Conservation (phyloP, 2,113 vertebrate species). For the Spheniscus mendiculus region DNA sequence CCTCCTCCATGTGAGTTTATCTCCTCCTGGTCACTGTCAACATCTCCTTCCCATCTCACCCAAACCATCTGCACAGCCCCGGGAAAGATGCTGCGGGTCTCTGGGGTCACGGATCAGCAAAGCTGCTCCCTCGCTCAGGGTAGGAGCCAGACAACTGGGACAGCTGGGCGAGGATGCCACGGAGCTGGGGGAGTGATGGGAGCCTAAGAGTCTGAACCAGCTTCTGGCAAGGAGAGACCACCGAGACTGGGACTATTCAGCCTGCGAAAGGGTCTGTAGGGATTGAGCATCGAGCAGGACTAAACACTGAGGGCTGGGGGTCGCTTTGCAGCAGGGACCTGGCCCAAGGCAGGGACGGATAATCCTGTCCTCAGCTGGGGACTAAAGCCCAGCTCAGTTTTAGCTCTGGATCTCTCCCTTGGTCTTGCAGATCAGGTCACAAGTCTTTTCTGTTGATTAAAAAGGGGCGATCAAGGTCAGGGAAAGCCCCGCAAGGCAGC, state of each 20-base stretch:
- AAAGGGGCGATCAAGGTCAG: neutral
- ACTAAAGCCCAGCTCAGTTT: neutral
- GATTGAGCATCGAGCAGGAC: neutral
- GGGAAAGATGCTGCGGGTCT: neutral
- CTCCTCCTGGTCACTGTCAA: neutral
- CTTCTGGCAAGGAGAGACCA: neutral
- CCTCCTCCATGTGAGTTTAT: accelerated
- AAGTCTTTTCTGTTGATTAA: neutral
- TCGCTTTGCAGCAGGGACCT: neutral
- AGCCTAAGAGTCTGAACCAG: neutral
- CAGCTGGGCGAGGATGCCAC: neutral
- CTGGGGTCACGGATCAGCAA: accelerated
- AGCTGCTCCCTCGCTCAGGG: neutral
- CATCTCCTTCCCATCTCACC: neutral
- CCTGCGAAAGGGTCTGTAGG: neutral
- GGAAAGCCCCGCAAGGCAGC: accelerated
- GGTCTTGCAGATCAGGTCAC: neutral
- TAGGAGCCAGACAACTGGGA: neutral
- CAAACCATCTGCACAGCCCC: accelerated
- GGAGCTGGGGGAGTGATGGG: neutral
- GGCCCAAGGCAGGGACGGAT: neutral
- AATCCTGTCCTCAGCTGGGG: neutral
- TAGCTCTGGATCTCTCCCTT: neutral
- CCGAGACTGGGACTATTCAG: neutral
- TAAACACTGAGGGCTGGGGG: neutral